phyloP scores from a whole-genome alignment of 2,888 invertebrate species.

The Agrilus mali region DNA sequence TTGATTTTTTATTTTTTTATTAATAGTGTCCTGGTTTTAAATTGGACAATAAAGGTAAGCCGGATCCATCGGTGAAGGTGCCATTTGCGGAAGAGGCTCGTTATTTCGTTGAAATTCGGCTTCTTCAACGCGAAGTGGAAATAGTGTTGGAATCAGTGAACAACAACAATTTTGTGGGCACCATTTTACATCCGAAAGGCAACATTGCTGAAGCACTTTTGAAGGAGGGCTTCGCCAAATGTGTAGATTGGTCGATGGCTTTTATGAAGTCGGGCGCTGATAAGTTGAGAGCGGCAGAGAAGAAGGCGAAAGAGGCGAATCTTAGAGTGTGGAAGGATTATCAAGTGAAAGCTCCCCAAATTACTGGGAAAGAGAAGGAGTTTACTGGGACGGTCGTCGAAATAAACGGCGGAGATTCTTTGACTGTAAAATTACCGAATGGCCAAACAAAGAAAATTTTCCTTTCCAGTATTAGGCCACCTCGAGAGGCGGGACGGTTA shows the following conservation, averaged over 20 bases:
- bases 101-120: constrained; percentile 81
- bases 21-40: constrained; percentile 66
- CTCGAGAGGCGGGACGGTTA: constrained; percentile 51
- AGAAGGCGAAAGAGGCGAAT: constrained; percentile 74
- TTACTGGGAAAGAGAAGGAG: constrained; percentile 68
- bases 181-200: constrained; percentile 79
- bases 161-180: constrained; percentile 88
- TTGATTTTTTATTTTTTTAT: constrained; percentile 11
- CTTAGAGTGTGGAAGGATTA: constrained; percentile 88
- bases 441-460: constrained; percentile 82
- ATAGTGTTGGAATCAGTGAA: constrained; percentile 84
- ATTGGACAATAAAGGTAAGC: constrained; percentile 57
- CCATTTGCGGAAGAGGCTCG: constrained; percentile 83
- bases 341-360: constrained; percentile 57
- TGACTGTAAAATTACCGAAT: constrained; percentile 71
- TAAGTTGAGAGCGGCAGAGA: constrained; percentile 73
- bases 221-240: constrained; percentile 82
- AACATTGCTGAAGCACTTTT: constrained; percentile 86
- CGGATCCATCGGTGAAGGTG: constrained; percentile 52
- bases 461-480: constrained; percentile 89
- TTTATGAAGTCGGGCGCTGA: constrained; percentile 67
- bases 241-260: constrained; percentile 87
- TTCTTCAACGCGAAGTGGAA: constrained; percentile 85
- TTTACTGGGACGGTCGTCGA: constrained; percentile 76
- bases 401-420: constrained; percentile 87